Evolutionary conservation across 23 tunicate genomes (phyloP).

Genomic region (Halocynthia aurantium): DNA sequence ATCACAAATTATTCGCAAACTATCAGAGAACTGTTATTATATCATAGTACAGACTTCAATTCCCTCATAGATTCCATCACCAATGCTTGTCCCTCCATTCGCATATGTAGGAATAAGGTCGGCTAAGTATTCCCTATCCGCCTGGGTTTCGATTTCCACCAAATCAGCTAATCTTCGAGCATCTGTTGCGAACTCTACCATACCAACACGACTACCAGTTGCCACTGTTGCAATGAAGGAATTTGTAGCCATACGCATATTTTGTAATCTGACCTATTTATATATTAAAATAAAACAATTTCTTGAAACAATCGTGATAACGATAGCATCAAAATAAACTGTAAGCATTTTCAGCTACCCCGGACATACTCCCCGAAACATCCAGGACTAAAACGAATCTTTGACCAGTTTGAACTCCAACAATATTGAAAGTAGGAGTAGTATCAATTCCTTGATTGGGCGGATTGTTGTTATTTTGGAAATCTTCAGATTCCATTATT

Average conservation of each 20-base stretch:
- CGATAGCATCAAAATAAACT: neutral
- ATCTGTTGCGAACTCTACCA: constrained; percentile 25
- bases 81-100: constrained; percentile 38
- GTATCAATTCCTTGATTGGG: constrained; percentile 1
- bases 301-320: neutral
- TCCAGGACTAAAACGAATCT: constrained; percentile 61
- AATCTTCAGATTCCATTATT: constrained; percentile 39
- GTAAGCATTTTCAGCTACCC: neutral
- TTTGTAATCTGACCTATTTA: neutral
- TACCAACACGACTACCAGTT: constrained; percentile 26
- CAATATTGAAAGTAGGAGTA: constrained; percentile 32
- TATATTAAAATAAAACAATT: neutral
- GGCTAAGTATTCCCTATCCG: constrained; percentile 5
- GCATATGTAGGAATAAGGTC: neutral
- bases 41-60: constrained; percentile 14
- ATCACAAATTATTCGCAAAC: neutral
- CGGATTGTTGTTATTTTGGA: constrained; percentile 15
- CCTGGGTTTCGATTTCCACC: neutral
- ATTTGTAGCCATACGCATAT: constrained; percentile 4
- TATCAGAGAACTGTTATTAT: neutral
- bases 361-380: constrained; percentile 62
- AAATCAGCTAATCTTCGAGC: constrained; percentile 16
- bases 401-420: neutral
- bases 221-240: constrained; percentile 9
- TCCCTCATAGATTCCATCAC: constrained; percentile 33